Evolutionary conservation across 2,113 vertebrate genomes (phyloP), one percentile per base, ranked within the genome.

Genomic region (Fulica atra): DNA sequence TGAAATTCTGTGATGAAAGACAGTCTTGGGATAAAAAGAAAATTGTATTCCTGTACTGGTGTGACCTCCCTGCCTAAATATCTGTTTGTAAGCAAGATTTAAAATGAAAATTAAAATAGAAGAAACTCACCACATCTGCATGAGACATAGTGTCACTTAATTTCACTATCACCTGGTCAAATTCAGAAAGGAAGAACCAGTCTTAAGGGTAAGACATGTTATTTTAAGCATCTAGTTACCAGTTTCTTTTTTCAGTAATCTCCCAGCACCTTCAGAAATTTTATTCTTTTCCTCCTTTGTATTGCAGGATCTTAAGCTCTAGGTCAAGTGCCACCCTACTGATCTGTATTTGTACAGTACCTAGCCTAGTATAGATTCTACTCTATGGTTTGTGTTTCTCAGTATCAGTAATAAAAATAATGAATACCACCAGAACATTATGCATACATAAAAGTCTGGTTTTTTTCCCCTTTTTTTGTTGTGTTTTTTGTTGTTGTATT

Each of bases 291-390:
- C 35, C 24, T 20, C 14, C 2, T 36, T 53, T 2, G 1, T 23
- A 16, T 14, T 40, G 6, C 6, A 65, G 72, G 7, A 35, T 1
- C 8, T 76, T 60, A 46, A 80, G 10, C 29, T 29, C 36, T 29
- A 36, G 16, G 13, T 28, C 44, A 42, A 8, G 3, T 15, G 8
- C 2, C 16, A 25, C 4, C 2, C 2, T 31, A n/a, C 17, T 66
- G 17, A 38, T 70, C 17, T 46, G 3, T 60, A n/a, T 70, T 59
- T 68, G 11, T 54, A 19, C 10, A 31, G 23, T 12, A 36, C 13
- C 17, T 65, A 50, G 11, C 9, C 54, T 13, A 54, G 11, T 35
- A 10, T 8, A 59, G 42, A 40, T 56, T 42, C 11, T 57, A 13
- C 26, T 36, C 7, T 42, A 10, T 16, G 13, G 16, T 51, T 40